phyloP scores from a whole-genome alignment of 2,797 vertebrate genomes.

The Danionella dracula region DNA sequence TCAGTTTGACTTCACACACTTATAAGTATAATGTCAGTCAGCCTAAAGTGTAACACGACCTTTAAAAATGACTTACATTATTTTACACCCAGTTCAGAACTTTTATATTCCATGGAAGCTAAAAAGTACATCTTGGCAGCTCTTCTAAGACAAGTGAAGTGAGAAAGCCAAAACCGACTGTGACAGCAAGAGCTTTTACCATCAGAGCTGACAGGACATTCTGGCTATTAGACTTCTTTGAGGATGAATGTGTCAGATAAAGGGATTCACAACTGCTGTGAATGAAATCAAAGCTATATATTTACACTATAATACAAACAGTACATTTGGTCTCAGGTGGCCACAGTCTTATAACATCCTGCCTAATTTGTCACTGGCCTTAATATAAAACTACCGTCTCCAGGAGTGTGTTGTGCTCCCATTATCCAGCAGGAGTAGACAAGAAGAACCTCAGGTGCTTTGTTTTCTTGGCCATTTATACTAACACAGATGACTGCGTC shows the following conservation, averaged over 20 bases:
- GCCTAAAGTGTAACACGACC: neutral
- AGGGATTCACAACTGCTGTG: neutral
- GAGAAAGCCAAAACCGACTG: slow-evolving; percentile 16
- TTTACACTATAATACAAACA: neutral
- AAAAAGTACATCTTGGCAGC: neutral
- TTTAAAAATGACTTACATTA: neutral
- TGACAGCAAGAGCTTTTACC: slow-evolving; percentile 1
- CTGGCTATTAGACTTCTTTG: neutral
- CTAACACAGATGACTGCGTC: slow-evolving; percentile 74
- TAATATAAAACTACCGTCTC: slow-evolving; percentile 17
- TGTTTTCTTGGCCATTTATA: slow-evolving; percentile 62
- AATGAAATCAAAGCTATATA: neutral
- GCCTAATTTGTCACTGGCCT: slow-evolving; percentile 20
- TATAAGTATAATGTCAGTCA: neutral
- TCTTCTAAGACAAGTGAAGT: neutral
- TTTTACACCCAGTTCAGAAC: neutral
- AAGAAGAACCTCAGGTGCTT: slow-evolving; percentile 74
- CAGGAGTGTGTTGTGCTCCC: slow-evolving; percentile 1
- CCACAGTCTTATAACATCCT: neutral
- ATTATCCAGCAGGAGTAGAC: slow-evolving; percentile 37
- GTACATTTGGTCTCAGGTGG: neutral
- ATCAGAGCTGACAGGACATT: slow-evolving; percentile 5
- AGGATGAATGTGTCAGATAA: neutral
- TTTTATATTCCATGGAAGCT: neutral
- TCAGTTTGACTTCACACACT: neutral